A percentile compares a stretch with the other conserved stretches of the same genome.
phyloP scores from a whole-genome alignment of 2,113 vertebrate genomes.

The Mesembrinibis cayennensis region DNA sequence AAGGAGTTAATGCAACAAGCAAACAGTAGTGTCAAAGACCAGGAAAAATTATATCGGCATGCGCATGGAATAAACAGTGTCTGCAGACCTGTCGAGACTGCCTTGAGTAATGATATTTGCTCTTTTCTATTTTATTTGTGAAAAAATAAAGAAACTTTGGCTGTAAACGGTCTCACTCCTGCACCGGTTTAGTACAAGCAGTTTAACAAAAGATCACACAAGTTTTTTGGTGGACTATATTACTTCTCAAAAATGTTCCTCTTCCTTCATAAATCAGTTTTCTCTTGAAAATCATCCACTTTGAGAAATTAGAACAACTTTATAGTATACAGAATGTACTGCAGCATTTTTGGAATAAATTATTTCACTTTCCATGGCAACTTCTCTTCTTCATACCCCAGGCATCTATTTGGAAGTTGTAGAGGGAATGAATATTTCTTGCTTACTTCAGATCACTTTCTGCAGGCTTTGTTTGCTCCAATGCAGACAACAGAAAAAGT shows the following conservation, averaged over 20 bases:
- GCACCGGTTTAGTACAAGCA: not conserved
- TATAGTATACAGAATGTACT: not conserved
- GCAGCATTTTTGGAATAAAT: not conserved
- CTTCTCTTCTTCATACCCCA: not conserved
- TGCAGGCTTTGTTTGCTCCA: not conserved
- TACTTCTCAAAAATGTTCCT: not conserved
- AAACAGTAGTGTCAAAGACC: not conserved
- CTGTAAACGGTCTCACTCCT: not conserved
- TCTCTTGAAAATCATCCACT: not conserved
- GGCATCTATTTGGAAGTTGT: not conserved
- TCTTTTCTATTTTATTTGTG: not conserved
- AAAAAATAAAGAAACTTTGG: not conserved
- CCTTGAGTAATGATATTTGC: conserved; percentile 5
- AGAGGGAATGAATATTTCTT: not conserved
- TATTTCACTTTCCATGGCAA: not conserved
- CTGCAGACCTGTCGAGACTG: not conserved
- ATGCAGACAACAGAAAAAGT: not conserved
- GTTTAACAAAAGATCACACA: not conserved
- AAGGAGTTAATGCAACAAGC: conserved; percentile 1
- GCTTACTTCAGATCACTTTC: not conserved
- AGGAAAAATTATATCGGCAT: not conserved
- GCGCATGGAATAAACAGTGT: not conserved
- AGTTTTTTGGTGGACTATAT: not conserved
- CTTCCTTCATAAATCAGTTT: not conserved
- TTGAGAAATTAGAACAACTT: not conserved